A percentile compares a stretch with the other conserved stretches of the same genome.
Conservation (phyloP, 2,113 vertebrate genomes). For the Scartelaos histophorus region DNA sequence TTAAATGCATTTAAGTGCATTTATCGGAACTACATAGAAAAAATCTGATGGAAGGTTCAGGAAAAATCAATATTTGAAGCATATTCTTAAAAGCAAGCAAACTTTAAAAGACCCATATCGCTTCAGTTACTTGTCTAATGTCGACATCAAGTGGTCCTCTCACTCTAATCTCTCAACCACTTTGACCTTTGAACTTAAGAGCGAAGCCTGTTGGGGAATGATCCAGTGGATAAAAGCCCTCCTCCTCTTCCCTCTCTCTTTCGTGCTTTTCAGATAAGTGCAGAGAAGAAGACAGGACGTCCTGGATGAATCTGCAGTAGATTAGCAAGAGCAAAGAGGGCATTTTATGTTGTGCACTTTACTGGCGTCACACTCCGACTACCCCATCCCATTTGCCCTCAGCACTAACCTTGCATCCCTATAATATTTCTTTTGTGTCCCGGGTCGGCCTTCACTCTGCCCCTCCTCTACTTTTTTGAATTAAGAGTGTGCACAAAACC, state of each 20-base stretch:
- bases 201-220: conserved; percentile 16
- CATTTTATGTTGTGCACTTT: conserved; percentile 33
- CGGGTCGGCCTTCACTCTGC: conserved; percentile 31
- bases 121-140: conserved; percentile 36
- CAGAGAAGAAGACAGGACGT: conserved; percentile 41
- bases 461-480: conserved; percentile 29
- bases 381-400: conserved; percentile 39
- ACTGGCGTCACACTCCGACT: conserved; percentile 25
- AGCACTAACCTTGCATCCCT: conserved; percentile 21
- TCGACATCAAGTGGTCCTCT: conserved; percentile 4
- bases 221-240: conserved; percentile 48
- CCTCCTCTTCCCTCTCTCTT: conserved; percentile 11
- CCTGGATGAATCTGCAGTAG: conserved; percentile 45
- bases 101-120: not conserved
- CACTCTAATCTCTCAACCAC: not conserved
- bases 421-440: conserved; percentile 41
- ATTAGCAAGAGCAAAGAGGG: conserved; percentile 31
- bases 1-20: no score
- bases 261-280: conserved; percentile 46
- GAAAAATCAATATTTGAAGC: no score
- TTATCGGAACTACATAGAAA: no score
- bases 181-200: conserved; percentile 35
- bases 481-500: conserved; percentile 66
- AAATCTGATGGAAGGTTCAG: no score
- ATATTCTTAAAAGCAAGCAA: not conserved